These are phyloP conservation scores for Tachina fera DNA, from an alignment of 2,888 invertebrate species.

Conservation along the genomic window DNA sequence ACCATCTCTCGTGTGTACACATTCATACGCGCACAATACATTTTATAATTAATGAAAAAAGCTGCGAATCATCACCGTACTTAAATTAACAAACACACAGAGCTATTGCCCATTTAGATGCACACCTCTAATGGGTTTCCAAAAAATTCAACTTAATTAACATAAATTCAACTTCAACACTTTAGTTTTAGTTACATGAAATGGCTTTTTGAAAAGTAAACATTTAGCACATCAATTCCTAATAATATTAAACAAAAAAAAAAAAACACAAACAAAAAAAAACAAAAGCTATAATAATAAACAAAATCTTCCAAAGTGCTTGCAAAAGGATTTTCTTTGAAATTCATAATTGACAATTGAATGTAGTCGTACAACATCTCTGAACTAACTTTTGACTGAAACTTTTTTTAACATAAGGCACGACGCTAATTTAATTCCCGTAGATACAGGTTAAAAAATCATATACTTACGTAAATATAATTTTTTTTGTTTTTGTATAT, in stretches of 20 bases:
- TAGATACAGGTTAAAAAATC: too few relatives aligned
- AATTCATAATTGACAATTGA: not conserved
- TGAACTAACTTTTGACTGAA: not conserved
- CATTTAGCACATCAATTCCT: conserved; percentile 37
- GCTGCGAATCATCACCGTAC: not conserved
- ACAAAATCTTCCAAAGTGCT: not conserved
- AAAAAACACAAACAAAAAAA: not conserved
- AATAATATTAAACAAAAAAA: conserved; percentile 7
- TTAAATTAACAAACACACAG: conserved; percentile 51
- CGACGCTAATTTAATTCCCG: too few relatives aligned
- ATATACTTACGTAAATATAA: too few relatives aligned
- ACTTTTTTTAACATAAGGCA: too few relatives aligned
- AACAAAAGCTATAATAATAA: not conserved
- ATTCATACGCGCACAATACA: not conserved
- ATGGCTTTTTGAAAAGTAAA: conserved; percentile 70
- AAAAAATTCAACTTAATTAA: conserved; percentile 56
- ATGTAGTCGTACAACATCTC: too few relatives aligned
- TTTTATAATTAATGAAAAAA: not conserved
- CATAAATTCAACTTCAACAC: conserved; percentile 56
- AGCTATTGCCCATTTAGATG: conserved; percentile 36
- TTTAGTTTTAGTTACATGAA: conserved; percentile 67
- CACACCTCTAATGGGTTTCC: conserved; percentile 63
- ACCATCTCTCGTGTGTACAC: too few relatives aligned
- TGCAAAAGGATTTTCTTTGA: not conserved
- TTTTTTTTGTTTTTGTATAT: too few relatives aligned